Conservation (phyloP, 2,113 vertebrate genomes). For the Empidonax alnorum region DNA sequence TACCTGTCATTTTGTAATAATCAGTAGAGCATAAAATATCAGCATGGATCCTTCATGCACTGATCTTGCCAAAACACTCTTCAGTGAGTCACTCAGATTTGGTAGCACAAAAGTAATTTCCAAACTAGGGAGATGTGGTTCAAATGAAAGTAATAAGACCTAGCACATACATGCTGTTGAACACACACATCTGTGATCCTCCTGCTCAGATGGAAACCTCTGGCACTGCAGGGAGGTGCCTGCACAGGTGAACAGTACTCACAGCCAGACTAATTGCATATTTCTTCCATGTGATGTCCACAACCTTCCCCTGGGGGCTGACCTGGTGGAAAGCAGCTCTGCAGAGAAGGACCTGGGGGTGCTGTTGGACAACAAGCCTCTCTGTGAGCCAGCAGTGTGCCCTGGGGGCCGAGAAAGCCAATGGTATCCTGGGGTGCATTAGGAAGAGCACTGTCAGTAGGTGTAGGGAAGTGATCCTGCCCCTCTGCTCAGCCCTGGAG, state of each 20-base stretch:
- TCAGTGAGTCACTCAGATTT: not conserved
- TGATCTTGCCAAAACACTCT: not conserved
- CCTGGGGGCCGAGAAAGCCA: not conserved
- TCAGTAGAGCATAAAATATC: not conserved
- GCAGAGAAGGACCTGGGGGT: not conserved
- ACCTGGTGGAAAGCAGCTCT: not conserved
- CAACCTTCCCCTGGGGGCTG: not conserved
- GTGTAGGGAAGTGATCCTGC: not conserved
- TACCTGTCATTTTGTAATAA: not conserved
- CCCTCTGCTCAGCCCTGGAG: not conserved
- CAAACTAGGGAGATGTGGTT: not conserved
- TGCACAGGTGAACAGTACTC: not conserved
- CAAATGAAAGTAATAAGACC: not conserved
- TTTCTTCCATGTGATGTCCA: not conserved
- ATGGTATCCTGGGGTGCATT: not conserved
- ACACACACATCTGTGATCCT: fast-evolving
- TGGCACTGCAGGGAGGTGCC: not conserved
- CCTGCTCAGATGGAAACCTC: not conserved
- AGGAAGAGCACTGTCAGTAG: not conserved
- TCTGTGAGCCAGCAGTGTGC: not conserved
- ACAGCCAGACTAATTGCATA: not conserved
- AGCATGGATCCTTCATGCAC: not conserved
- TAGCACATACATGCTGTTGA: fast-evolving
- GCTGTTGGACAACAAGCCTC: not conserved
- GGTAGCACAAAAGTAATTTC: not conserved